Evolutionary conservation across 2,113 vertebrate genomes (phyloP).

Genomic region (Salvelinus namaycush): DNA sequence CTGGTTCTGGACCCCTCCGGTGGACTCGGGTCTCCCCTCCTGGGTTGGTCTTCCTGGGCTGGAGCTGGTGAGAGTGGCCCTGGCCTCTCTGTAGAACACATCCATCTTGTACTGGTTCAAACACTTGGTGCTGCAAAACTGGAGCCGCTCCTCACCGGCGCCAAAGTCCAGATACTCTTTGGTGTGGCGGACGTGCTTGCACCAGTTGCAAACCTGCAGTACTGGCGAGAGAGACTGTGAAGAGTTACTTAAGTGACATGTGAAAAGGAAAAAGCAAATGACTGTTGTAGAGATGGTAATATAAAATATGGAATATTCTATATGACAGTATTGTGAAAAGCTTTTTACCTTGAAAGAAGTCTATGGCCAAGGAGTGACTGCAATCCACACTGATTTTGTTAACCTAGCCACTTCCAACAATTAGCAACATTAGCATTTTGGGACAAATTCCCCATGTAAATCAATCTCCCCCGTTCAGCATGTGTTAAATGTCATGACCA

Average conservation of each 20-base stretch:
- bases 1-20: slow-evolving; percentile 54
- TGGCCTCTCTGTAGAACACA: slow-evolving; percentile 97
- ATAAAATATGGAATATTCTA: too few relatives aligned
- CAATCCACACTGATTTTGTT: too few relatives aligned
- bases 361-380: too few relatives aligned
- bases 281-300: too few relatives aligned
- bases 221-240: slow-evolving; percentile 72
- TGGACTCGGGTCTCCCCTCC: slow-evolving; percentile 82
- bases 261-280: too few relatives aligned
- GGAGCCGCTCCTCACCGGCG: slow-evolving; percentile 92
- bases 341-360: too few relatives aligned
- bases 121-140: slow-evolving; percentile 99
- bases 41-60: slow-evolving; percentile 84
- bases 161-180: slow-evolving; percentile 99
- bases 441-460: too few relatives aligned
- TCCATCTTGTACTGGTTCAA: slow-evolving; percentile 99
- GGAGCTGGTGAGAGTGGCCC: slow-evolving; percentile 92
- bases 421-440: too few relatives aligned
- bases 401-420: too few relatives aligned
- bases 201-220: slow-evolving; percentile 98
- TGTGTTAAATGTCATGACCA: too few relatives aligned
- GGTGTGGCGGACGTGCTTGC: slow-evolving; percentile 97
- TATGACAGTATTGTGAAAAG: too few relatives aligned
- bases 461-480: too few relatives aligned
- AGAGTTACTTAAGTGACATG: slow-evolving; percentile 23